Evolutionary conservation across 92 coral and sea anemone species (phyloP).

Genomic region (Porites lobata): DNA sequence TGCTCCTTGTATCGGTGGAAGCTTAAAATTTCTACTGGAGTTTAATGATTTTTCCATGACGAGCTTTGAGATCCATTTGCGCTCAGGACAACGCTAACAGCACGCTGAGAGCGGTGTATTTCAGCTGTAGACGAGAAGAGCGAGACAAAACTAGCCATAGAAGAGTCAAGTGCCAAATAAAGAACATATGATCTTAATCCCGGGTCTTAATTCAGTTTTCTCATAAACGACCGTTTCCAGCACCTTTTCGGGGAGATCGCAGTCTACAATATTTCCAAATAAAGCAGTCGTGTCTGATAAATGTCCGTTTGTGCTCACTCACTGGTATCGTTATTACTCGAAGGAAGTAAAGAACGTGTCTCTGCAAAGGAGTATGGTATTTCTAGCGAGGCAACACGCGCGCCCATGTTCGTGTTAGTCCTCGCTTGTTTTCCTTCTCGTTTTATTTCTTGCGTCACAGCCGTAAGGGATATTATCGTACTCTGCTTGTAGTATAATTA

Average conservation of each 20-base stretch:
- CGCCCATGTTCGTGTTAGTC: background rate
- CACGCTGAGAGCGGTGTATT: slow-evolving; percentile 13
- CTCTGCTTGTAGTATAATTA: slow-evolving; percentile 9
- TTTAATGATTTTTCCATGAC: slow-evolving; percentile 54
- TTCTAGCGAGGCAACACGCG: background rate
- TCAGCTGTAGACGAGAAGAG: too few species aligned
- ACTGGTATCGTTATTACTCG: too few species aligned
- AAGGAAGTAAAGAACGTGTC: background rate
- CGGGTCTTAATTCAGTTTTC: too few species aligned
- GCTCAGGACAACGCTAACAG: background rate
- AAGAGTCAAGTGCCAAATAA: too few species aligned
- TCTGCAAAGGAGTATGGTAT: background rate
- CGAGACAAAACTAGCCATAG: too few species aligned
- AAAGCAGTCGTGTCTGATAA: background rate
- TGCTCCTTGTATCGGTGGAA: slow-evolving; percentile 92
- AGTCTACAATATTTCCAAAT: background rate
- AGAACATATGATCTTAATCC: too few species aligned
- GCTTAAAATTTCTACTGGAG: slow-evolving; percentile 78
- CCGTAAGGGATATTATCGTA: background rate
- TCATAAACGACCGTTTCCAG: background rate
- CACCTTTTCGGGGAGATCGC: background rate
- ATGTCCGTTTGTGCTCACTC: background rate
- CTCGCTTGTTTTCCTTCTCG: background rate
- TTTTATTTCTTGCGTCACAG: background rate
- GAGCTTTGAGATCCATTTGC: slow-evolving; percentile 26